phyloP scores from a whole-genome alignment of 2,113 vertebrate species.

The Pelecanoides urinatrix region DNA sequence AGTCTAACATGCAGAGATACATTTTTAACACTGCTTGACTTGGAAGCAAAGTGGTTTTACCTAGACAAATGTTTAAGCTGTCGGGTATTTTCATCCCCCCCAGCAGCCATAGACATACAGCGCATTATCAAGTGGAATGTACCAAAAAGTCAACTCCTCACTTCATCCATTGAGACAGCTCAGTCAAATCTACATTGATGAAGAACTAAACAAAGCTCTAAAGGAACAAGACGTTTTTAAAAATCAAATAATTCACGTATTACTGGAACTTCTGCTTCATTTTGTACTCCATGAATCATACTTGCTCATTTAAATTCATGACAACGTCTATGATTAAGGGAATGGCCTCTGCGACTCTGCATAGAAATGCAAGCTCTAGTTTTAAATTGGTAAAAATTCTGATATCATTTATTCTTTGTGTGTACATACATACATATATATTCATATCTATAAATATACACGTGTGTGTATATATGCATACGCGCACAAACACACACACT shows the following conservation, averaged over 20 bases:
- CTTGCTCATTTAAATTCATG: conserved; percentile 30
- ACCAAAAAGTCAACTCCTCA: conserved; percentile 26
- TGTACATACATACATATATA: not conserved
- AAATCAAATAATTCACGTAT: conserved; percentile 51
- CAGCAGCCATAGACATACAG: not conserved
- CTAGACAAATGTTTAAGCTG: not conserved
- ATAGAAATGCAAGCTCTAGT: not conserved
- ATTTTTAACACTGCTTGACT: not conserved
- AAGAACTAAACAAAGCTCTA: conserved; percentile 28
- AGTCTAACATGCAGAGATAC: not conserved
- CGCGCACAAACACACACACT: no score
- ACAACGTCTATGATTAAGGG: not conserved
- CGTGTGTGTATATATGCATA: fast-evolving
- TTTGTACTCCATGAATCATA: conserved; percentile 46
- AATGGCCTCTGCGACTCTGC: conserved; percentile 12
- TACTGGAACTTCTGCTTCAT: conserved; percentile 47
- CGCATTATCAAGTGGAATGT: not conserved
- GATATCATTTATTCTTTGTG: not conserved
- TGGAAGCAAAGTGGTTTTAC: not conserved
- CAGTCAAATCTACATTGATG: conserved; percentile 29
- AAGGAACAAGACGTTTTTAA: conserved; percentile 47
- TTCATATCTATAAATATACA: not conserved
- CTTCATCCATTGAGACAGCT: conserved; percentile 6
- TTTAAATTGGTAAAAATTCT: not conserved
- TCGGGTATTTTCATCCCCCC: not conserved